Percentiles rank a stretch among this genome's conserved stretches.
phyloP scores from a whole-genome alignment of 1,140 invertebrate genomes.

The Papilio aristodemus region DNA sequence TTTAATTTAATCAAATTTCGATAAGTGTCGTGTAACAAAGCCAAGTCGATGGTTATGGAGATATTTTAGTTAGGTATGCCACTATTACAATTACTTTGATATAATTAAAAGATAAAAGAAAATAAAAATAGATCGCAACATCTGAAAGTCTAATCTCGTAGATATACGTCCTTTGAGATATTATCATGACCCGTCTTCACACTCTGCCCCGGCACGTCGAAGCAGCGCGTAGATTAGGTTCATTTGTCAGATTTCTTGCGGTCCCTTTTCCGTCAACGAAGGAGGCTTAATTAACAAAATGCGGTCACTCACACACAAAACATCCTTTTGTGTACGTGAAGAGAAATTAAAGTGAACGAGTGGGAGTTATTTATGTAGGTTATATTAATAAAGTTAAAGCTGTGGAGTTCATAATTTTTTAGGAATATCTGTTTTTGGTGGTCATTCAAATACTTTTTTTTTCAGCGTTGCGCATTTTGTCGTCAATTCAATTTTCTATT shows the following conservation, averaged over 20 bases:
- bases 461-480: too few species aligned
- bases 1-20: too few species aligned
- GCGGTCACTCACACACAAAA: constrained; percentile 16
- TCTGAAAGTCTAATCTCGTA: not conserved
- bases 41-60: too few species aligned
- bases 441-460: too few species aligned
- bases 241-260: constrained; percentile 28
- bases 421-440: too few species aligned
- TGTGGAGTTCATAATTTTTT: too few species aligned
- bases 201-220: not conserved
- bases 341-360: constrained; percentile 7
- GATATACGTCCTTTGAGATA: not conserved
- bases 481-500: too few species aligned
- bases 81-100: too few species aligned
- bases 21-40: too few species aligned
- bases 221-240: constrained; percentile 9
- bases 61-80: too few species aligned
- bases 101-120: not conserved
- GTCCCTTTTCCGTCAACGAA: constrained; percentile 17
- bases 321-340: constrained; percentile 13
- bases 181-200: not conserved
- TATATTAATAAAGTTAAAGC: too few species aligned
- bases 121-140: not conserved
- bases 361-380: not conserved
- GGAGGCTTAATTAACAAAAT: constrained; percentile 29